Conservation (phyloP, 2,797 vertebrate genomes). For the Argya squamiceps region DNA sequence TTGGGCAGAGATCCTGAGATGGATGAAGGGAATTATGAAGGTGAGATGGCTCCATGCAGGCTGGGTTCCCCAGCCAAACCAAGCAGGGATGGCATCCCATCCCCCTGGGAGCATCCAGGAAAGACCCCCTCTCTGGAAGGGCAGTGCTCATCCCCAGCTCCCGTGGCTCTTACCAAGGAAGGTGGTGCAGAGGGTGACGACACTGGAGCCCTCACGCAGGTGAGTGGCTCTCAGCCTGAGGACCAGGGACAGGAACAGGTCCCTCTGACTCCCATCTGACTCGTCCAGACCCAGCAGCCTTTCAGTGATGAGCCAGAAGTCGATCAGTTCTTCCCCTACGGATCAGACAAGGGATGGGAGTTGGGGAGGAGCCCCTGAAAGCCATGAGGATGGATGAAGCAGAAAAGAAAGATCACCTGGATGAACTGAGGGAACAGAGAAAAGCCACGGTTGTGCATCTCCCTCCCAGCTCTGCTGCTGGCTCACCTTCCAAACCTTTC, state of each 20-base stretch:
- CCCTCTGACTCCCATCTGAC: slow-evolving; percentile 29
- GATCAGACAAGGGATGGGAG: neutral
- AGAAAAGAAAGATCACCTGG: neutral
- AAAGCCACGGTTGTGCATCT: neutral
- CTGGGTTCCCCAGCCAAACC: neutral
- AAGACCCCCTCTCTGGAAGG: neutral
- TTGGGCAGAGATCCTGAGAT: slow-evolving; percentile 62
- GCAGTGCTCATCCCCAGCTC: neutral
- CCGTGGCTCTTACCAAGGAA: slow-evolving; percentile 37
- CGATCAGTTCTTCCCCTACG: slow-evolving; percentile 75
- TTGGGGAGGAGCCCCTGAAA: neutral
- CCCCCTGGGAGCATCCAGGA: neutral
- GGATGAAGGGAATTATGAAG: neutral
- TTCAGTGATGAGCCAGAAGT: slow-evolving; percentile 78
- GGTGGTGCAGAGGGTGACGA: slow-evolving; percentile 68
- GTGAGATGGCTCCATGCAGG: neutral
- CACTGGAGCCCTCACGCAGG: slow-evolving; percentile 70
- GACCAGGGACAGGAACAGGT: slow-evolving; percentile 71
- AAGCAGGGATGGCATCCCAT: neutral
- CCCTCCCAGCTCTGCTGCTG: neutral
- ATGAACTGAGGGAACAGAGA: neutral
- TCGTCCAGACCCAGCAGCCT: slow-evolving; percentile 75
- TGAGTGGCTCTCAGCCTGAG: slow-evolving; percentile 73
- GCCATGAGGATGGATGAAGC: accelerated
- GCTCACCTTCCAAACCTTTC: neutral